Percentiles rank a stretch among this genome's conserved stretches.
These are phyloP conservation scores for Cepphus grylle DNA, from an alignment of 2,113 vertebrate genomes.

Conservation along the genomic window DNA sequence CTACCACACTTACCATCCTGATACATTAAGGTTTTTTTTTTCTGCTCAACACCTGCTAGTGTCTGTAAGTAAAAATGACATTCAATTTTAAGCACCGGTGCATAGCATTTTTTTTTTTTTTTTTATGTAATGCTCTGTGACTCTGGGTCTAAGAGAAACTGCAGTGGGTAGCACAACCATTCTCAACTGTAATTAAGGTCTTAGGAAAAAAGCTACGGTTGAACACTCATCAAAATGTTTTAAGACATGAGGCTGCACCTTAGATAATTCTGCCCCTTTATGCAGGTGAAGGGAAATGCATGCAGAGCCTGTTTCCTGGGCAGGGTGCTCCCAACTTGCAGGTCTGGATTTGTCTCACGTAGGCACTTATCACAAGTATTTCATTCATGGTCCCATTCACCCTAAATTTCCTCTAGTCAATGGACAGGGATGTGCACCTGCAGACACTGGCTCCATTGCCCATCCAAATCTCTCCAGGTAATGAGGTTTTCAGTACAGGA, in stretches of 20 bases:
- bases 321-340: background rate
- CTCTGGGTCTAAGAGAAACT: background rate
- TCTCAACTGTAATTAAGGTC: background rate
- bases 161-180: background rate
- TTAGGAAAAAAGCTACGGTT: background rate
- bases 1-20: background rate
- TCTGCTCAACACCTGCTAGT: background rate
- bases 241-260: background rate
- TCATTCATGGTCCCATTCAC: background rate
- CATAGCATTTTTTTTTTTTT: background rate
- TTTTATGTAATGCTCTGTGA: constrained; percentile 14
- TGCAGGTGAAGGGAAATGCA: background rate
- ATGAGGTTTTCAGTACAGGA: background rate
- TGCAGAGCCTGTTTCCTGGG: background rate
- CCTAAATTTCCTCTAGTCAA: background rate
- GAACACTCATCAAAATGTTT: background rate
- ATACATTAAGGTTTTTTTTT: background rate
- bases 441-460: background rate
- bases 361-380: background rate
- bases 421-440: background rate
- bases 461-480: background rate
- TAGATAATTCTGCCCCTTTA: background rate
- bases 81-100: constrained; percentile 62
- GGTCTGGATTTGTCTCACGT: background rate
- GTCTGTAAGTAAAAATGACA: constrained; percentile 55